These are phyloP conservation scores for Pseudolycoriella hygida DNA, from an alignment of 2,888 invertebrate species.

Conservation along the genomic window DNA sequence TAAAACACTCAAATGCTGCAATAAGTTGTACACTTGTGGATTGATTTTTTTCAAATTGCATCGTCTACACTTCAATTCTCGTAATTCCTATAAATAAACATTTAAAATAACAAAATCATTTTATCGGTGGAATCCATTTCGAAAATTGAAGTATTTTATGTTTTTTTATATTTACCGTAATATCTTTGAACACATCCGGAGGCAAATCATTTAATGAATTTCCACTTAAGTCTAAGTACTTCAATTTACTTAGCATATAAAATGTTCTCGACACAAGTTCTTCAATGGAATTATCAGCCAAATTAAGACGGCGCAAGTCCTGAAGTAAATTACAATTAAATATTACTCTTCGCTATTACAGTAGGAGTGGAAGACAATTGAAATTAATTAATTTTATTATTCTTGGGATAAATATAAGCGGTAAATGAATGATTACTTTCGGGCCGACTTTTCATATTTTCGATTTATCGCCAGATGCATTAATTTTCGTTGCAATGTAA, in stretches of 20 bases:
- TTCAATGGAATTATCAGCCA: constrained; percentile 47
- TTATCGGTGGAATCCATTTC: background rate
- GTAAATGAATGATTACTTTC: too few relatives aligned
- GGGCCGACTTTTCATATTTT: too few relatives aligned
- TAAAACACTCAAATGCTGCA: constrained; percentile 50
- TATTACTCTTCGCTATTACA: constrained; percentile 14
- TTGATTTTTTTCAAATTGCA: constrained; percentile 58
- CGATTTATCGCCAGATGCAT: too few relatives aligned
- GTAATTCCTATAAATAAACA: constrained; percentile 34
- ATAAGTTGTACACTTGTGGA: constrained; percentile 59
- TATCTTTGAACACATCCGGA: constrained; percentile 63
- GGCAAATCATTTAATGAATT: constrained; percentile 56
- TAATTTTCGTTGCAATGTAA: too few relatives aligned
- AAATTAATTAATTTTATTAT: too few relatives aligned
- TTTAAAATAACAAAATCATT: background rate
- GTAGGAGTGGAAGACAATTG: background rate
- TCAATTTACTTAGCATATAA: constrained; percentile 52
- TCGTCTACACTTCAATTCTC: constrained; percentile 49
- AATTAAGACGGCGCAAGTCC: constrained; percentile 44
- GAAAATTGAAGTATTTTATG: background rate
- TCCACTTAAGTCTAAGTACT: constrained; percentile 52
- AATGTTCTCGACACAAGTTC: constrained; percentile 55
- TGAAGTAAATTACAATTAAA: constrained; percentile 18
- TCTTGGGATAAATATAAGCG: too few relatives aligned
- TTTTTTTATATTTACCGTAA: constrained; percentile 37